phyloP scores from a whole-genome alignment of 2,113 vertebrate species.

The Acrocephalus arundinaceus region DNA sequence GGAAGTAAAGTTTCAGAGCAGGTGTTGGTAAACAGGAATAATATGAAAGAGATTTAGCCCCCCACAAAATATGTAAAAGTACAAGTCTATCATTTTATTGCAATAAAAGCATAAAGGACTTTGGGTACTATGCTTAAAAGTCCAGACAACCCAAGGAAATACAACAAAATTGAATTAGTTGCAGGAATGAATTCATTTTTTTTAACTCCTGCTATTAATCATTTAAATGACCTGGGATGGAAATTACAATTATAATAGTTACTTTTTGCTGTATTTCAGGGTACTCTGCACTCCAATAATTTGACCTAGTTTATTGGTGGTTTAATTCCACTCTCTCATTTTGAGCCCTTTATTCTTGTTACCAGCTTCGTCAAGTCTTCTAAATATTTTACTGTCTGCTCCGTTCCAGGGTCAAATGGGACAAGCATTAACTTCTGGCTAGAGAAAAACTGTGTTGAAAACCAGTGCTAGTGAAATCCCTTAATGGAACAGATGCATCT shows the following conservation, averaged over 20 bases:
- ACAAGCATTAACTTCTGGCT: not conserved
- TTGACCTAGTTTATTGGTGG: conserved; percentile 2
- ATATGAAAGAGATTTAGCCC: not conserved
- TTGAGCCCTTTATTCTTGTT: not conserved
- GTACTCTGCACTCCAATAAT: not conserved
- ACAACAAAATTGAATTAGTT: conserved; percentile 32
- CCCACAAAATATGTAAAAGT: not conserved
- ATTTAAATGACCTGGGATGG: conserved; percentile 22
- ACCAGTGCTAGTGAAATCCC: not conserved
- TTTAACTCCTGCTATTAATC: conserved; percentile 29
- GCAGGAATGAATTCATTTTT: conserved; percentile 35
- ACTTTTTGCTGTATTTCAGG: conserved; percentile 1
- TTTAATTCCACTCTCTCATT: conserved; percentile 5
- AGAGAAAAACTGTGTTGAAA: not conserved
- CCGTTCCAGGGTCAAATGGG: not conserved
- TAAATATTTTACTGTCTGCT: conserved; percentile 17
- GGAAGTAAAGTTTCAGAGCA: not conserved
- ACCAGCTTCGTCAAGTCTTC: not conserved
- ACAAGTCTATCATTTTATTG: not conserved
- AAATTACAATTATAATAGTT: not conserved
- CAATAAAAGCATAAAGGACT: not conserved
- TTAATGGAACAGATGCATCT: not conserved
- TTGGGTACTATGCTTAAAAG: not conserved
- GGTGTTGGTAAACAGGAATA: not conserved
- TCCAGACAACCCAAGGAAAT: conserved; percentile 33